Conservation (phyloP, 2,888 invertebrate species). For the Caenorhabditis macrosperma region DNA sequence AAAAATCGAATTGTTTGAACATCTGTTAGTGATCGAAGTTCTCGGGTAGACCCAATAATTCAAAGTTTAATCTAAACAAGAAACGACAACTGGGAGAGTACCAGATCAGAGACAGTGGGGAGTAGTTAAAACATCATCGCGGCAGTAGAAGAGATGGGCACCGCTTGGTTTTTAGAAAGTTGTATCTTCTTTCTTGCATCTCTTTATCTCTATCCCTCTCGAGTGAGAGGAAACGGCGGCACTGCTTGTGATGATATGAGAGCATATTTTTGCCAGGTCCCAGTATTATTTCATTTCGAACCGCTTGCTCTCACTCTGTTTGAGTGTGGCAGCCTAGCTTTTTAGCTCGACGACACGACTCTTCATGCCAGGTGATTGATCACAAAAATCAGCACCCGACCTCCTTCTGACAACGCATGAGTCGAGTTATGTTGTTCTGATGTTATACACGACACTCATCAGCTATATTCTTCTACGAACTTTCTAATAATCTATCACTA, state of each 20-base stretch:
- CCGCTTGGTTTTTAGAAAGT: conserved; percentile 13
- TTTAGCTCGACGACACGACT: conserved; percentile 24
- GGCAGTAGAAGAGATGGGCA: not conserved
- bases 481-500: conserved; percentile 10
- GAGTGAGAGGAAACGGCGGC: conserved; percentile 32
- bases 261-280: conserved; percentile 37
- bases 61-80: conserved; percentile 13
- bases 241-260: conserved; percentile 54
- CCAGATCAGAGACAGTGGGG: conserved; percentile 1
- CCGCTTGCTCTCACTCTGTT: conserved; percentile 22
- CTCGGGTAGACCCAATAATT: conserved; percentile 14
- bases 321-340: conserved; percentile 36
- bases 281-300: conserved; percentile 54
- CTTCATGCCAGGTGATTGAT: conserved; percentile 44
- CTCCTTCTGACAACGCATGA: conserved; percentile 11
- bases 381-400: conserved; percentile 18
- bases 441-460: conserved; percentile 23
- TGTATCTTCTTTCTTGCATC: not conserved
- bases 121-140: conserved; percentile 5
- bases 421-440: conserved; percentile 36
- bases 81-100: not conserved
- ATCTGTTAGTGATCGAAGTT: conserved; percentile 31
- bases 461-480: conserved; percentile 23
- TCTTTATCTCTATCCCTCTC: conserved; percentile 11
- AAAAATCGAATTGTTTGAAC: conserved; percentile 6